Conservation (phyloP, 2,797 vertebrate species). For the Rhinatrema bivittatum region DNA sequence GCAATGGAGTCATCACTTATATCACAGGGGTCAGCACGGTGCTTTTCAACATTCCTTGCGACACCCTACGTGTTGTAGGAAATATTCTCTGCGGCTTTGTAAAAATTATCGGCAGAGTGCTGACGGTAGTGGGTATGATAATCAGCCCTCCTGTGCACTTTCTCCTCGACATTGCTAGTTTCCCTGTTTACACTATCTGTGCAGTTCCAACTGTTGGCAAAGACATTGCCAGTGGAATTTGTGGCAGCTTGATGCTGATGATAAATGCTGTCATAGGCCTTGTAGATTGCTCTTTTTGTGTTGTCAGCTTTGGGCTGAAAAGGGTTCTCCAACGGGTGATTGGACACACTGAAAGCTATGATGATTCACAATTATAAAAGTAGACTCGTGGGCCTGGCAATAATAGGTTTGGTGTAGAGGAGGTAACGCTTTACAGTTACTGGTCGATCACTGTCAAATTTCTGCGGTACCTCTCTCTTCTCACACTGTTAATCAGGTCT, state of each 20-base stretch:
- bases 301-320: slow-evolving; percentile 32
- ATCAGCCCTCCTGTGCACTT: slow-evolving; percentile 47
- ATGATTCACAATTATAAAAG: slow-evolving; percentile 17
- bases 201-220: slow-evolving; percentile 52
- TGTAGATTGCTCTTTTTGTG: slow-evolving; percentile 41
- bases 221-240: slow-evolving; percentile 45
- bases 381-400: slow-evolving; percentile 21
- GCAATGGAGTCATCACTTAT: slow-evolving; percentile 36
- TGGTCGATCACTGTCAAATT: too few relatives aligned
- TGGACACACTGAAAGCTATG: slow-evolving; percentile 22
- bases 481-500: too few relatives aligned
- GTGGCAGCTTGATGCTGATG: slow-evolving; percentile 38
- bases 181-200: slow-evolving; percentile 51
- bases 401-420: too few relatives aligned
- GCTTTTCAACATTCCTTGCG: slow-evolving; percentile 53
- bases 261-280: slow-evolving; percentile 35
- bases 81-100: slow-evolving; percentile 48
- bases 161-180: slow-evolving; percentile 49
- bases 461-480: too few relatives aligned
- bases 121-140: slow-evolving; percentile 34
- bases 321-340: slow-evolving; percentile 41
- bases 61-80: slow-evolving; percentile 38
- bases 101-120: slow-evolving; percentile 44
- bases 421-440: too few relatives aligned
- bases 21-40: slow-evolving; percentile 43